Percentiles rank a stretch among this genome's conserved stretches.
These are phyloP conservation scores for Busseola fusca DNA, from an alignment of 2,888 invertebrate genomes.

Conservation along the genomic window DNA sequence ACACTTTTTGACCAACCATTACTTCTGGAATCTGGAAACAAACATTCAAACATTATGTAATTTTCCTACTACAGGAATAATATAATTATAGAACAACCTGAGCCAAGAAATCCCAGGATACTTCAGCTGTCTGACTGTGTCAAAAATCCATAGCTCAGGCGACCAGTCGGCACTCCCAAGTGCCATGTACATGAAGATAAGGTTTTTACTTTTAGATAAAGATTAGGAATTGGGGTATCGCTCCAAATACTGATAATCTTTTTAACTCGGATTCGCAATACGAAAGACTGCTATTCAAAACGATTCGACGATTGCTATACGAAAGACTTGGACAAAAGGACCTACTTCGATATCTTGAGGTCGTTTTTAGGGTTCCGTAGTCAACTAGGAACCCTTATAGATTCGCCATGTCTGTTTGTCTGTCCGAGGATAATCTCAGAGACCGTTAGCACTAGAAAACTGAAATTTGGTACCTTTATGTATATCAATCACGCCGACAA, in stretches of 20 bases:
- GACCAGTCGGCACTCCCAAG: conserved; percentile 30
- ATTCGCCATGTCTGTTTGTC: too few relatives aligned
- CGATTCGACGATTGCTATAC: conserved; percentile 11
- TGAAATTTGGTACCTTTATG: too few relatives aligned
- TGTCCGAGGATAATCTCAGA: too few relatives aligned
- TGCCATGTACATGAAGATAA: conserved; percentile 36
- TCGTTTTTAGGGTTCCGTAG: too few relatives aligned
- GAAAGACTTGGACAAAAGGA: conserved; percentile 11
- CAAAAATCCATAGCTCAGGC: conserved; percentile 1
- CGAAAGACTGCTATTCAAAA: conserved; percentile 1
- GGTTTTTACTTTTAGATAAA: conserved; percentile 49
- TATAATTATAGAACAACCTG: neutral
- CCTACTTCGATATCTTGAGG: conserved; percentile 8
- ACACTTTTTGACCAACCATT: neutral
- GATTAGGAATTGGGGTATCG: conserved; percentile 57
- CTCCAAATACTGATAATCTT: conserved; percentile 37
- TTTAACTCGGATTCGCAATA: conserved; percentile 29
- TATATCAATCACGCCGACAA: too few relatives aligned
- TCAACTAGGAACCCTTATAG: too few relatives aligned
- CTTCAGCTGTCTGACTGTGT: neutral
- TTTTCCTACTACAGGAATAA: neutral
- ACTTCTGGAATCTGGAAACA: neutral
- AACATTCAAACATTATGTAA: neutral
- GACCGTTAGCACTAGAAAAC: too few relatives aligned
- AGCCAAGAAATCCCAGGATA: conserved; percentile 4